Conservation (phyloP, 2,888 invertebrate species). For the Chrysomela aeneicollis region DNA sequence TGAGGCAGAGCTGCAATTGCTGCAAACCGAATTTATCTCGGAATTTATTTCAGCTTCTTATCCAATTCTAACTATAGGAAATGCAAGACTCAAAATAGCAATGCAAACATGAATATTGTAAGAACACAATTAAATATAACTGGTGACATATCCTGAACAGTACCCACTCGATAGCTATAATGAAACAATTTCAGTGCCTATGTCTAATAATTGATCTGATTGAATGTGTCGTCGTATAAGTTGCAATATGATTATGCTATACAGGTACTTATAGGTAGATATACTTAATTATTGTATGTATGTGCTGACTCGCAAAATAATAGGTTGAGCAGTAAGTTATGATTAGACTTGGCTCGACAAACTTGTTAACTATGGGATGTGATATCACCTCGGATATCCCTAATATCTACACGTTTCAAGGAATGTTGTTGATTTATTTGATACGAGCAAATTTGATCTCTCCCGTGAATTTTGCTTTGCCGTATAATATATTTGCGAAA, state of each 20-base stretch:
- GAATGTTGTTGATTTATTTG: neutral
- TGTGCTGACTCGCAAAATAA: neutral
- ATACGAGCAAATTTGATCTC: neutral
- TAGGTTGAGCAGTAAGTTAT: conserved; percentile 1
- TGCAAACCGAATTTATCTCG: too few relatives aligned
- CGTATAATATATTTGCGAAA: too few relatives aligned
- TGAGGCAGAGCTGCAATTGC: too few relatives aligned
- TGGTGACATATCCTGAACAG: too few relatives aligned
- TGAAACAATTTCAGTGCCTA: neutral
- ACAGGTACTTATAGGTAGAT: conserved; percentile 2
- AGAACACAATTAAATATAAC: too few relatives aligned
- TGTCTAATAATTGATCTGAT: neutral
- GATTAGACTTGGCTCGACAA: neutral
- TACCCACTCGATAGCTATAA: too few relatives aligned
- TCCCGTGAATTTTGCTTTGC: too few relatives aligned
- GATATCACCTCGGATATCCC: too few relatives aligned
- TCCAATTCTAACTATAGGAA: too few relatives aligned
- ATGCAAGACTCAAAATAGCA: too few relatives aligned
- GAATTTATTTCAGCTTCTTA: too few relatives aligned
- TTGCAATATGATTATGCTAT: neutral
- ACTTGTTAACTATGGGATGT: neutral
- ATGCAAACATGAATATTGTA: too few relatives aligned
- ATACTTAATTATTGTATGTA: neutral
- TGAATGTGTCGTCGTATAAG: neutral
- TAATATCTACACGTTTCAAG: neutral